Evolutionary conservation across 2,113 vertebrate species (phyloP), one percentile per base, ranked within the genome.

Genomic region (Vulpes lagopus): DNA sequence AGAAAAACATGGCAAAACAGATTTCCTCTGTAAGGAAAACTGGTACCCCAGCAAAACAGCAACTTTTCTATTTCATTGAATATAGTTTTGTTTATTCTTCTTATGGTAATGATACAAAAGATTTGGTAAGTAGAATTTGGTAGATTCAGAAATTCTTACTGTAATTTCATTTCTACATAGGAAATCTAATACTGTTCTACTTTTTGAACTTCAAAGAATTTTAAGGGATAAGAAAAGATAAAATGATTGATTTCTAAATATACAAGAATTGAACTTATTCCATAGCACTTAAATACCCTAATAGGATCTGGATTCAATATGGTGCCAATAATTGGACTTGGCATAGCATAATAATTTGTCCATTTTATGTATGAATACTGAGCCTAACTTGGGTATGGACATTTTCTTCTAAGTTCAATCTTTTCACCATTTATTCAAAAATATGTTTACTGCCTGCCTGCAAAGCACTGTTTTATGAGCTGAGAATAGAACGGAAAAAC

Each of bases 191-290:
- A 35, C 6, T 49, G 14, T 67, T 76, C 30, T 92, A 22, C 20
- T 80, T 11, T 88, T 43, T 51, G 79, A 85, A 11, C 20, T 93
- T 85, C 25, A 51, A 76, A 93, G 51, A 55, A 10, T 14, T 81
- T 95, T 92, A 85, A 81, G 32, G 51, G 76, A 95, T 22, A 89
- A 89, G 57, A 67, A 91, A 92, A 64, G 11, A 10, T 2, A 86
- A 94, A 80, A 76, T 55, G 59, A 90, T 65, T 62, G 11, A 76
- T 80, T 95, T 95, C 27, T 16, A 94, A 53, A 82, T 85, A 85
- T 57, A 6, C 64, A 85, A 64, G 27, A 11, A 73, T 17, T 71
- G 49, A 78, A 82, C 8, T 82, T 94, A 65, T 51, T 69, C 16
- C 1, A 80, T 3, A 81, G 32, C 12, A 82, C n/a, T 95, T 92